These are phyloP conservation scores for Reticulitermes lucifugus DNA, from an alignment of 2,888 invertebrate species.

Conservation along the genomic window DNA sequence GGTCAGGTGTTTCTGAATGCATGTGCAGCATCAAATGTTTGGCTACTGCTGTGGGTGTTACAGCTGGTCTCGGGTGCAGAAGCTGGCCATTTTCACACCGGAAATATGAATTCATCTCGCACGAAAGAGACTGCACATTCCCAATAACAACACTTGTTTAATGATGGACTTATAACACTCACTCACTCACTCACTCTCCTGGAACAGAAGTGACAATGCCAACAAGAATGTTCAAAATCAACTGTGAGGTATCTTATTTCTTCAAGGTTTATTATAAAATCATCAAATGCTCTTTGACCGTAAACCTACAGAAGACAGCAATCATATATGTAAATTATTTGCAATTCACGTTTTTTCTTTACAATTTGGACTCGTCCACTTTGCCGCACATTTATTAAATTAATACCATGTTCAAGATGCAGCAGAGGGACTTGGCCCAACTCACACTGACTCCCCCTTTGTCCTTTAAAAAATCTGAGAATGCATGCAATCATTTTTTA, in stretches of 20 bases:
- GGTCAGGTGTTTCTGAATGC: no score
- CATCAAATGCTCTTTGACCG: conserved; percentile 54
- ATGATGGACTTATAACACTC: conserved; percentile 2
- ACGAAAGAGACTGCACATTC: neutral
- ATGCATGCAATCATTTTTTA: conserved; percentile 25
- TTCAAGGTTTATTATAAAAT: conserved; percentile 55
- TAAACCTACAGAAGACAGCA: conserved; percentile 55
- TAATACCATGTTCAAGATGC: conserved; percentile 34
- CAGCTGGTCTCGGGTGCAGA: no score
- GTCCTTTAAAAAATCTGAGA: conserved; percentile 47
- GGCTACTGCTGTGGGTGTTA: no score
- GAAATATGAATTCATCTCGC: no score
- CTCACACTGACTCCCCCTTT: conserved; percentile 39
- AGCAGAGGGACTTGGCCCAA: conserved; percentile 44
- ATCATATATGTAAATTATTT: conserved; percentile 52
- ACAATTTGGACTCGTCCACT: conserved; percentile 45
- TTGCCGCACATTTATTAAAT: conserved; percentile 34
- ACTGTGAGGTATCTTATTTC: conserved; percentile 48
- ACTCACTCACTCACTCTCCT: conserved; percentile 7
- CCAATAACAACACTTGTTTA: conserved; percentile 1
- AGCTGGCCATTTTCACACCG: no score
- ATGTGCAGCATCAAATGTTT: no score
- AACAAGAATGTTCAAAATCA: conserved; percentile 10
- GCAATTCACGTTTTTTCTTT: conserved; percentile 43
- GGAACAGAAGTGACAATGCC: conserved; percentile 1